Conservation (phyloP, 2,888 invertebrate genomes). For the Torymus auratus region DNA sequence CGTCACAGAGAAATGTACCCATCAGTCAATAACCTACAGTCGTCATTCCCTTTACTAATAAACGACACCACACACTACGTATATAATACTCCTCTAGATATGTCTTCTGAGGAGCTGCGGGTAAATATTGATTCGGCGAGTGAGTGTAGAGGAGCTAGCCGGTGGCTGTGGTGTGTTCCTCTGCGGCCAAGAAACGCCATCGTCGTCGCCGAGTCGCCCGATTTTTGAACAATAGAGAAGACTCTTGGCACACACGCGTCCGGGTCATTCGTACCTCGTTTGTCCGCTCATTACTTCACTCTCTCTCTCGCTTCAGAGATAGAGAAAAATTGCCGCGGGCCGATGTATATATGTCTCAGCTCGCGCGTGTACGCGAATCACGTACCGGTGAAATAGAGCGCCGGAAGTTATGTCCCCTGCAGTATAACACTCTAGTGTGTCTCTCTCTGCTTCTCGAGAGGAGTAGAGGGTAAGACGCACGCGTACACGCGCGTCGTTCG, state of each 20-base stretch:
- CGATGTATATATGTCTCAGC: slow-evolving; percentile 3
- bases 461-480: too few species aligned
- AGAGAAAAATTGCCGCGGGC: slow-evolving; percentile 8
- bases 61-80: too few species aligned
- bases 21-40: slow-evolving; percentile 49
- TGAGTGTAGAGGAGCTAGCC: too few species aligned
- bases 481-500: not conserved
- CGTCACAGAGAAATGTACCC: too few species aligned
- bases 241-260: too few species aligned
- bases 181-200: too few species aligned
- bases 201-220: too few species aligned
- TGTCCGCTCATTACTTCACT: slow-evolving; percentile 29
- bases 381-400: slow-evolving; percentile 51
- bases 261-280: slow-evolving; percentile 45
- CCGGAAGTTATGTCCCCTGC: slow-evolving; percentile 53
- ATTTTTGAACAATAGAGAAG: too few species aligned
- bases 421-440: not conserved
- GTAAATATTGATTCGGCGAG: too few species aligned
- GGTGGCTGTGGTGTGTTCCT: too few species aligned
- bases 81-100: too few species aligned
- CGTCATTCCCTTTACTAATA: not conserved
- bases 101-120: too few species aligned
- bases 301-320: not conserved
- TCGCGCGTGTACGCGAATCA: slow-evolving; percentile 47
- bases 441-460: not conserved